Conservation (phyloP, 1,140 invertebrate genomes). For the Euglossa dilemma region DNA sequence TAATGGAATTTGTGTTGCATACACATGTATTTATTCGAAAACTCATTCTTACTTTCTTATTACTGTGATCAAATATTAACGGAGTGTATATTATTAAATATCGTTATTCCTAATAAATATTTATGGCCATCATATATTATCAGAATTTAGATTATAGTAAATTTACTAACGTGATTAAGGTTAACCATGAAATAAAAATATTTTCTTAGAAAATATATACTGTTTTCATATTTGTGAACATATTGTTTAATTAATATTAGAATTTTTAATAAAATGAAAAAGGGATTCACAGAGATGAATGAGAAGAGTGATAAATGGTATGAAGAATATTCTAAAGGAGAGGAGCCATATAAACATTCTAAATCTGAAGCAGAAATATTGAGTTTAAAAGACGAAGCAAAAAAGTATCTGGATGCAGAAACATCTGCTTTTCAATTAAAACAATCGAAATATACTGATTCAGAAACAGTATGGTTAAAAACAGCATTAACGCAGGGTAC, state of each 20-base stretch:
- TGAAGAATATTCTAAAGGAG: constrained; percentile 70
- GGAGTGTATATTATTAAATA: no score
- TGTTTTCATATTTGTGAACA: constrained; percentile 1
- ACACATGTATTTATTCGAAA: no score
- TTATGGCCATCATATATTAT: no score
- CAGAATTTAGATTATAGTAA: no score
- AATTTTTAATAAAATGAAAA: constrained; percentile 37
- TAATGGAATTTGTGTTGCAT: no score
- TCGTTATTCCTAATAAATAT: no score
- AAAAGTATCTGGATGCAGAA: constrained; percentile 85
- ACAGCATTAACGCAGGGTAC: constrained; percentile 92
- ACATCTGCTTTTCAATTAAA: constrained; percentile 84
- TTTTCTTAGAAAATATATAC: neutral
- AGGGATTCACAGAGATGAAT: neutral
- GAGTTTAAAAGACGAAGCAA: constrained; percentile 84
- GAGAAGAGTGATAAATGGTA: constrained; percentile 67
- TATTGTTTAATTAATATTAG: constrained; percentile 1
- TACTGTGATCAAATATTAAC: no score
- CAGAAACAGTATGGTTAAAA: constrained; percentile 88
- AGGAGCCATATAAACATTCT: constrained; percentile 60
- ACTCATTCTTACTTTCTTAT: neutral
- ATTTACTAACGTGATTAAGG: neutral
- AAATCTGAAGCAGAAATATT: constrained; percentile 82
- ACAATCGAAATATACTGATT: constrained; percentile 72
- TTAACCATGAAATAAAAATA: constrained; percentile 36